Evolutionary conservation across 2,113 vertebrate species (phyloP).

Genomic region (Andinoacara biseriatus): DNA sequence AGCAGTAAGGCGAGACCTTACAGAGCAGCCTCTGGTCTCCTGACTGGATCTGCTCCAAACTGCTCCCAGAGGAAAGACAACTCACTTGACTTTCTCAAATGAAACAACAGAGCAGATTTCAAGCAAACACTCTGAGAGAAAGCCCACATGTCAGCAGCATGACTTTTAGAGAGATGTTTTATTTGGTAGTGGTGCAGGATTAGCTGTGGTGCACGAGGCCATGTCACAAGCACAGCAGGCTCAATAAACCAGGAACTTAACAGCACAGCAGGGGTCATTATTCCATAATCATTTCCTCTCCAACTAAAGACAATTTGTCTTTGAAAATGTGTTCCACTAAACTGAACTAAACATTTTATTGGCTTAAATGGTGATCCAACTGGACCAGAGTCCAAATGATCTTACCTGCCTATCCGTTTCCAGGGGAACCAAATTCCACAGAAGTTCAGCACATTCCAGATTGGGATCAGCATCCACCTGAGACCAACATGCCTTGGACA

Average conservation of each 20-base stretch:
- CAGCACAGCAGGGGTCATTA: background rate
- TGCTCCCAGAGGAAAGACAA: conserved; percentile 40
- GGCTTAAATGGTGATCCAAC: background rate
- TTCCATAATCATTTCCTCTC: background rate
- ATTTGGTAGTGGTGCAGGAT: background rate
- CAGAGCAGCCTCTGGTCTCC: conserved; percentile 52
- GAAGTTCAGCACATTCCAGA: conserved; percentile 47
- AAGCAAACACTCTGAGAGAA: background rate
- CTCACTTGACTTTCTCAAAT: conserved; percentile 33
- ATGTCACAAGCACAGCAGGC: conserved; percentile 16
- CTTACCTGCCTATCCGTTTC: conserved; percentile 64
- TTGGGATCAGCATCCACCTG: conserved; percentile 61
- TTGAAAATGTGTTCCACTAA: background rate
- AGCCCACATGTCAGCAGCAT: conserved; percentile 24
- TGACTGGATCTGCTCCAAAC: conserved; percentile 61
- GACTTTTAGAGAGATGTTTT: conserved; percentile 27
- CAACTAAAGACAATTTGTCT: rapidly evolving
- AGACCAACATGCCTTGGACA: conserved; percentile 22
- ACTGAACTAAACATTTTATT: background rate
- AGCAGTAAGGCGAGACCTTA: conserved; percentile 50
- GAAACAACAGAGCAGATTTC: conserved; percentile 16
- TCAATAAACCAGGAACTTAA: background rate
- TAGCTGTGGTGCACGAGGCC: background rate
- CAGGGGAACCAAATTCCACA: conserved; percentile 39
- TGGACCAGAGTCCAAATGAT: background rate